Evolutionary conservation across 2,888 invertebrate species (phyloP).

Genomic region (Lydus trimaculatus): DNA sequence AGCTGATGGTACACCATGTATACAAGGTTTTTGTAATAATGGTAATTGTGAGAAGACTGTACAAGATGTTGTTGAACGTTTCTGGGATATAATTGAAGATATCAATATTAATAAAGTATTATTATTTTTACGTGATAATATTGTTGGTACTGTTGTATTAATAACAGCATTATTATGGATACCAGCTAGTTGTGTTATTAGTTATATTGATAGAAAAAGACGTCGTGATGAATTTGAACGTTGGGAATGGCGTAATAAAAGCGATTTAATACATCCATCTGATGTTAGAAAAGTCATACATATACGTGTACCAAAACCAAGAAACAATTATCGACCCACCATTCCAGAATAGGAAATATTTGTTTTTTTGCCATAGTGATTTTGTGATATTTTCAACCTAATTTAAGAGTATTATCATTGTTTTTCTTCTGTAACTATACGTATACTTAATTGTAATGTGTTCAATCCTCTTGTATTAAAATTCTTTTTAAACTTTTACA

Average conservation of each 20-base stretch:
- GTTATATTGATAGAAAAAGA: slow-evolving; percentile 82
- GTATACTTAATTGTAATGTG: too few species aligned
- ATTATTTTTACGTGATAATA: slow-evolving; percentile 88
- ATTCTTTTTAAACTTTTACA: too few species aligned
- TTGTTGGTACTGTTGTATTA: slow-evolving; percentile 91
- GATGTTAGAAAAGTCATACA: slow-evolving; percentile 75
- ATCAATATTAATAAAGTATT: slow-evolving; percentile 93
- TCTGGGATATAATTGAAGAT: slow-evolving; percentile 98
- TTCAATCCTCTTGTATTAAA: too few species aligned
- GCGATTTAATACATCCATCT: slow-evolving; percentile 77
- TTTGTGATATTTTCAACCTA: slow-evolving; percentile 1
- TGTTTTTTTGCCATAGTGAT: background rate
- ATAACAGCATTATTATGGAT: slow-evolving; percentile 95
- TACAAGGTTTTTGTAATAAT: slow-evolving; percentile 96
- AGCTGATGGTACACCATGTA: slow-evolving; percentile 94
- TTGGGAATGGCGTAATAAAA: slow-evolving; percentile 73
- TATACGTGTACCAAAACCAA: slow-evolving; percentile 61
- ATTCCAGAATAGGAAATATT: slow-evolving; percentile 29
- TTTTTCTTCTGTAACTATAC: background rate
- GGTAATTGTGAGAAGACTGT: slow-evolving; percentile 94
- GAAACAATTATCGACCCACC: slow-evolving; percentile 20
- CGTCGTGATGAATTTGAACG: slow-evolving; percentile 75
- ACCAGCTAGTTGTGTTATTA: slow-evolving; percentile 88
- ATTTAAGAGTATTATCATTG: background rate
- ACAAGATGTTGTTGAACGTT: slow-evolving; percentile 93